Percentiles rank a stretch among this genome's conserved stretches.
Conservation (phyloP, 2,888 invertebrate species). For the Thymelicus lineola region DNA sequence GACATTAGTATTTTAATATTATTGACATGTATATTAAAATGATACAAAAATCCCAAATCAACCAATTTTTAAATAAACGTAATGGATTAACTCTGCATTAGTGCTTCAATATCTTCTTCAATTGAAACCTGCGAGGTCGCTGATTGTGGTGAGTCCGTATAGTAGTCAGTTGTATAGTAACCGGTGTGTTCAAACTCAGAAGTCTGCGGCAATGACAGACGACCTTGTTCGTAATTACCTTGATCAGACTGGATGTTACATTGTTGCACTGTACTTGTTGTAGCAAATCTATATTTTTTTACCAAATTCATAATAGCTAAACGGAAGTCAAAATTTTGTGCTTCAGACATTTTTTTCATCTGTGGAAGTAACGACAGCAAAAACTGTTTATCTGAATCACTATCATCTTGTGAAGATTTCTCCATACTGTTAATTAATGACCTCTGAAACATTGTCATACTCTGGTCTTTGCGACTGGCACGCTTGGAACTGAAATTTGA, state of each 20-base stretch:
- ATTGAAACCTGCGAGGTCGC: neutral
- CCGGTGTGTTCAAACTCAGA: slow-evolving; percentile 8
- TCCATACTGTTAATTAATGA: slow-evolving; percentile 6
- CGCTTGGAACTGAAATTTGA: slow-evolving; percentile 3
- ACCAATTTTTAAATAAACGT: slow-evolving; percentile 5
- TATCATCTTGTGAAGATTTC: slow-evolving; percentile 7
- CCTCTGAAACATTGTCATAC: slow-evolving; percentile 9
- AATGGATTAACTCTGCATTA: slow-evolving; percentile 8
- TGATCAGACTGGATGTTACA: slow-evolving; percentile 3
- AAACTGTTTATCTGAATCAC: slow-evolving; percentile 6
- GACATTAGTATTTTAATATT: neutral
- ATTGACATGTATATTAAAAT: too few species aligned
- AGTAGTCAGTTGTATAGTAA: slow-evolving; percentile 9
- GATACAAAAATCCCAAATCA: too few species aligned
- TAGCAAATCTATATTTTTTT: slow-evolving; percentile 6
- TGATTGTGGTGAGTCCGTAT: slow-evolving; percentile 6
- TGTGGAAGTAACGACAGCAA: slow-evolving; percentile 9
- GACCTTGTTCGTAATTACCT: slow-evolving; percentile 4
- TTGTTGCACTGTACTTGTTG: slow-evolving; percentile 5
- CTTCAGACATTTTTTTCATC: slow-evolving; percentile 7
- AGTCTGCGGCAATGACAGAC: slow-evolving; percentile 4
- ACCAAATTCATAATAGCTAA: slow-evolving; percentile 9
- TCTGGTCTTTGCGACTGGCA: too few species aligned
- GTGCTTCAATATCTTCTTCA: slow-evolving; percentile 9
- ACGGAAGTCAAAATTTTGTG: slow-evolving; percentile 6